Conservation (phyloP, 2,888 invertebrate genomes). For the Eristalis arbustorum region DNA sequence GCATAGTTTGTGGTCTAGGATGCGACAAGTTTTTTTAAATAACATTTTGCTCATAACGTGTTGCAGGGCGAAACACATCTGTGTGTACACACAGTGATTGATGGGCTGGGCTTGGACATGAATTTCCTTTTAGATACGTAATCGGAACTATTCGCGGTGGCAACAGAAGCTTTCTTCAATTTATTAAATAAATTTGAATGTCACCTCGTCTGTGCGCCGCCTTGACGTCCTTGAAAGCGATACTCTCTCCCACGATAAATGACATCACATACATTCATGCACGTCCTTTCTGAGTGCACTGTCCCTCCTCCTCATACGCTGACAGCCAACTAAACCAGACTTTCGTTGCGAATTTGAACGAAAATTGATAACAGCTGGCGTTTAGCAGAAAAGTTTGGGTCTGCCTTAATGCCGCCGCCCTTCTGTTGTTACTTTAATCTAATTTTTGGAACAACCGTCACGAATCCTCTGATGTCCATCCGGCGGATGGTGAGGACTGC, state of each 20-base stretch:
- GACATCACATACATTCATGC: background rate
- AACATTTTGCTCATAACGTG: background rate
- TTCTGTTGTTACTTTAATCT: slow-evolving; percentile 37
- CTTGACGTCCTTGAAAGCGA: background rate
- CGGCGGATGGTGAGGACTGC: background rate
- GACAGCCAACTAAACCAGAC: slow-evolving; percentile 21
- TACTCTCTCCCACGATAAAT: slow-evolving; percentile 1
- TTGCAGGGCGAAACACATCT: background rate
- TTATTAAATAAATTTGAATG: slow-evolving; percentile 8
- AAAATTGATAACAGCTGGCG: slow-evolving; percentile 60
- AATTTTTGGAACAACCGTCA: slow-evolving; percentile 35
- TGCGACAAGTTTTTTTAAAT: slow-evolving; percentile 35
- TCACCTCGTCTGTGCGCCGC: background rate
- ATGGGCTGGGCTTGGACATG: slow-evolving; percentile 36
- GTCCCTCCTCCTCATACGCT: background rate
- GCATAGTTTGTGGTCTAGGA: slow-evolving; percentile 50
- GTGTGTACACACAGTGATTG: slow-evolving; percentile 32
- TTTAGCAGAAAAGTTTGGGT: slow-evolving; percentile 8
- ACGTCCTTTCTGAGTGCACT: background rate
- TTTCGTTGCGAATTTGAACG: slow-evolving; percentile 25
- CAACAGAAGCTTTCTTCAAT: background rate
- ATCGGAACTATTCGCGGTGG: background rate
- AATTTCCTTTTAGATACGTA: slow-evolving; percentile 36
- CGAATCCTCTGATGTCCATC: slow-evolving; percentile 31
- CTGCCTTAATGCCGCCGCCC: background rate